Percentiles rank a stretch among this genome's conserved stretches.
These are phyloP conservation scores for Xenentodon cancila DNA, from an alignment of 2,797 vertebrate genomes.

Conservation along the genomic window DNA sequence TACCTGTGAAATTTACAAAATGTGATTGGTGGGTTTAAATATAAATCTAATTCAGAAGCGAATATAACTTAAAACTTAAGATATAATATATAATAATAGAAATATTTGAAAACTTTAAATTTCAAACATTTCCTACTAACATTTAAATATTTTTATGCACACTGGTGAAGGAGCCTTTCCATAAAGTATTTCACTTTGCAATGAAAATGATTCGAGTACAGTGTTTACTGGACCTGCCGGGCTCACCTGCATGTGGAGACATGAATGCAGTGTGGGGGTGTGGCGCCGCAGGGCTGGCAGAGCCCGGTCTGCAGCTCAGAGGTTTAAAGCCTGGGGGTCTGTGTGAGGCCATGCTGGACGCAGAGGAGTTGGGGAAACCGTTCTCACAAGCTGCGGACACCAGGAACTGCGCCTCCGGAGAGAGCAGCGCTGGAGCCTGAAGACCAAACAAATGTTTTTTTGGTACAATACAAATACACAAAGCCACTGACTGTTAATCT, in stretches of 20 bases:
- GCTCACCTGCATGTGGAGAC: slow-evolving; percentile 79
- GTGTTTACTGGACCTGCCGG: neutral
- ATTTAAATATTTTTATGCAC: too few relatives aligned
- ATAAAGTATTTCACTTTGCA: too few relatives aligned
- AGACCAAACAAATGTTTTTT: neutral
- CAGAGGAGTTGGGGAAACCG: slow-evolving; percentile 73
- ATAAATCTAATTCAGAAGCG: slow-evolving; percentile 1
- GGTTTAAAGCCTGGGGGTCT: slow-evolving; percentile 80
- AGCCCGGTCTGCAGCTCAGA: slow-evolving; percentile 71
- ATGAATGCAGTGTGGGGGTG: slow-evolving; percentile 75
- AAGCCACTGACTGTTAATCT: neutral
- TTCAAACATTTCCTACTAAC: too few relatives aligned
- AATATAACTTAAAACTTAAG: neutral
- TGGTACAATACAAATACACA: neutral
- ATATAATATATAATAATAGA: neutral
- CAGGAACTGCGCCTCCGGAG: slow-evolving; percentile 81
- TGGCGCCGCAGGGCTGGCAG: slow-evolving; percentile 64
- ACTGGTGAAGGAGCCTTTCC: too few relatives aligned
- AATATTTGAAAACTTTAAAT: too few relatives aligned
- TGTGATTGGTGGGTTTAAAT: slow-evolving; percentile 10
- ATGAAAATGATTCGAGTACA: neutral
- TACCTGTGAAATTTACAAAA: slow-evolving; percentile 27
- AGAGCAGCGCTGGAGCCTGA: slow-evolving; percentile 81
- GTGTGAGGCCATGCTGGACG: slow-evolving; percentile 71
- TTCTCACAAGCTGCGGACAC: slow-evolving; percentile 79